phyloP scores from a whole-genome alignment of 2,113 vertebrate genomes.

The Nesogale talazaci region DNA sequence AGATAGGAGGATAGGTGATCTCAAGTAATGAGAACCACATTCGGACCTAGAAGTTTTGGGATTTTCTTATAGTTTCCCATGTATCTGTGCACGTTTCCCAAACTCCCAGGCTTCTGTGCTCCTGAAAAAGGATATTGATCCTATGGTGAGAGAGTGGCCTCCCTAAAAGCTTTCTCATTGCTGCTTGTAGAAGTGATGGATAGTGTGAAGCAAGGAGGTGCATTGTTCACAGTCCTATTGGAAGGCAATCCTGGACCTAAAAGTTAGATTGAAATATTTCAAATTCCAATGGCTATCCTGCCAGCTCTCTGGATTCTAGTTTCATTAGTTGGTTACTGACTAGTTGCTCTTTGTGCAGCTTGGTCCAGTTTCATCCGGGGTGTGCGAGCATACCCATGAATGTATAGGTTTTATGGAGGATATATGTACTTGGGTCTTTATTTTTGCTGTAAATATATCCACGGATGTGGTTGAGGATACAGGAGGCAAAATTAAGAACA shows the following conservation, averaged over 20 bases:
- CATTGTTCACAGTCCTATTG: neutral
- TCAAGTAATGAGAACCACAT: neutral
- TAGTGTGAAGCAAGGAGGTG: neutral
- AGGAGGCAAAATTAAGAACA: too few relatives aligned
- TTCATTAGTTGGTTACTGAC: neutral
- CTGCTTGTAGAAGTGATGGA: neutral
- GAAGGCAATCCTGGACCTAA: neutral
- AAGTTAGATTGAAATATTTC: neutral
- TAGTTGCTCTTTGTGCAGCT: slow-evolving; percentile 1
- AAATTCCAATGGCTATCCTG: neutral
- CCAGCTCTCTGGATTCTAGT: neutral
- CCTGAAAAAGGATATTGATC: neutral
- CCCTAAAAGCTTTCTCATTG: neutral
- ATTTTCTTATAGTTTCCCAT: neutral
- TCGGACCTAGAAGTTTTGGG: neutral
- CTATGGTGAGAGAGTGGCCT: neutral
- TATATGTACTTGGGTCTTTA: too few relatives aligned
- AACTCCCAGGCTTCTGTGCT: neutral
- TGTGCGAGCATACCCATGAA: too few relatives aligned
- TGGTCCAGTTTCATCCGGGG: neutral
- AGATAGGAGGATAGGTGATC: neutral
- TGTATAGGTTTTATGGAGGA: too few relatives aligned
- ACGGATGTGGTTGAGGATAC: too few relatives aligned
- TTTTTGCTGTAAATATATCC: too few relatives aligned
- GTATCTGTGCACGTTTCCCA: neutral